A percentile compares a stretch with the other conserved stretches of the same genome.
phyloP scores from a whole-genome alignment of 2,888 invertebrate genomes.

The Scaptomyza polygonia region DNA sequence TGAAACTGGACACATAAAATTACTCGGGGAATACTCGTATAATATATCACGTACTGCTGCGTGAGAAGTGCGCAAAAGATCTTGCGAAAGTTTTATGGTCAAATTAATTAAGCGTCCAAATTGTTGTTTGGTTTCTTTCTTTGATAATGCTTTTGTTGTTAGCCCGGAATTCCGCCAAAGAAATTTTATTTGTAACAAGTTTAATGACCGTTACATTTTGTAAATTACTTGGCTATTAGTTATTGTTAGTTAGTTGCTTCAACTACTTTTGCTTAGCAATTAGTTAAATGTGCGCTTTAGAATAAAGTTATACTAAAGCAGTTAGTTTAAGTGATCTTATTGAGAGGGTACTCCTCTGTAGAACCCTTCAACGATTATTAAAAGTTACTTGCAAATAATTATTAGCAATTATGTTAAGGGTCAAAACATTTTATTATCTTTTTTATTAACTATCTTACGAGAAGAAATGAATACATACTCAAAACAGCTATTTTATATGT shows the following conservation, averaged over 20 bases:
- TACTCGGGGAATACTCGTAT: constrained; percentile 2
- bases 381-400: neutral
- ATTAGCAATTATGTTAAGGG: neutral
- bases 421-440: neutral
- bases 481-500: neutral
- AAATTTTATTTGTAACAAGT: constrained; percentile 55
- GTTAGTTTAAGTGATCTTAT: too few relatives aligned
- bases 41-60: constrained; percentile 51
- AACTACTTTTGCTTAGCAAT: constrained; percentile 14
- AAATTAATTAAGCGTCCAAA: constrained; percentile 64
- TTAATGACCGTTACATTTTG: constrained; percentile 69
- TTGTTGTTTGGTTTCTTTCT: constrained; percentile 43
- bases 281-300: neutral
- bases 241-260: constrained; percentile 11
- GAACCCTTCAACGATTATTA: too few relatives aligned
- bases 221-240: constrained; percentile 39
- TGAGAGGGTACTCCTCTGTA: too few relatives aligned
- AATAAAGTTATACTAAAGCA: neutral
- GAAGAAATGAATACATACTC: neutral
- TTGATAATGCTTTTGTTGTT: constrained; percentile 51
- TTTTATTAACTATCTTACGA: too few relatives aligned
- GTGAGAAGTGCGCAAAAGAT: constrained; percentile 43
- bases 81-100: constrained; percentile 71
- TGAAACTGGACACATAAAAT: constrained; percentile 52
- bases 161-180: constrained; percentile 57